Evolutionary conservation across 92 coral and sea anemone species (phyloP), one percentile per base, ranked within the genome.

Genomic region (Palythoa caribaeorum): DNA sequence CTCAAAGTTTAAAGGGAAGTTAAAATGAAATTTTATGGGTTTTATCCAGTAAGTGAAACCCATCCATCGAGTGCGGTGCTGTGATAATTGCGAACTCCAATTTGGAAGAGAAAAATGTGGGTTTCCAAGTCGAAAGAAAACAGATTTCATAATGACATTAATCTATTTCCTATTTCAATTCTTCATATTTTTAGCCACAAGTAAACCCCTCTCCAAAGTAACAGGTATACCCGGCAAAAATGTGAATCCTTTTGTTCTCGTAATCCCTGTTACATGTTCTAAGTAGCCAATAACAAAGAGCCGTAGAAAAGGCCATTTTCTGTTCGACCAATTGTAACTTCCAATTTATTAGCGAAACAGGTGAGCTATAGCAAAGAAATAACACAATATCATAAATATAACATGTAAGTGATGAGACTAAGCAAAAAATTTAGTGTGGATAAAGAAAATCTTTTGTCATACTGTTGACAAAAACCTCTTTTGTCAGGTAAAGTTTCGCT

Each of bases 391-490:
- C 94, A 93, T 93, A 84, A 93, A 93, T 95, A 93, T 95, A 93
- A 92, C 96, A 95, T 95, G 88, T 81, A 66, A 81, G 92, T 62
- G 73, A 86, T 76, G 87, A 68, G 74, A 89, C 88, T 36, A 60
- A 78, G 92, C 73, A 80, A 87, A 91, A 91, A 92, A 80, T 75
- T 85, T 76, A 53, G 76, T 69, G 60, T 21, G 73, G 73, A 86
- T 91, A 89, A 95, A 95, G 94, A 90, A 28, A 90, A 89, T 93
- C 96, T 92, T 95, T 93, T 95, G 96, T 89, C 83, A 89, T 73
- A 71, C 38, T 79, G 87, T 88, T 95, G 96, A 88, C 96, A 91
- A 88, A 89, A 55, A 63, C 28, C 5, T 17, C 60, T 11, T 91
- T 86, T 73, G 88, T 73, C 40, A 40, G 84, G 36, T 53, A 81